Conservation (phyloP, 2,797 vertebrate genomes). For the Halcyon badia region DNA sequence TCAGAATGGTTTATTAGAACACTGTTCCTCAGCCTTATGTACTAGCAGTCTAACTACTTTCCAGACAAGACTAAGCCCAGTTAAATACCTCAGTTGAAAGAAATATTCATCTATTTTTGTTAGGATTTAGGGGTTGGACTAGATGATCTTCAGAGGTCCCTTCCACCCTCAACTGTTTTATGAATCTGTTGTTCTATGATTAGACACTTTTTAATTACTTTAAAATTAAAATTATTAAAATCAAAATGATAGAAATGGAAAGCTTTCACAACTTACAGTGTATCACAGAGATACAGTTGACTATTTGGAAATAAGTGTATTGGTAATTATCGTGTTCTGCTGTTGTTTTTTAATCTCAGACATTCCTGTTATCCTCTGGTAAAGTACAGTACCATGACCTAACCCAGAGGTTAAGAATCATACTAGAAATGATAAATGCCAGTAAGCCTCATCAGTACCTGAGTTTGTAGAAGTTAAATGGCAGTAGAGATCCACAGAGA, state of each 20-base stretch:
- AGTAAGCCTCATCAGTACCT: neutral
- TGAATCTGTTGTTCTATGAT: neutral
- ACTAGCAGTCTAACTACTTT: neutral
- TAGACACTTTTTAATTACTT: neutral
- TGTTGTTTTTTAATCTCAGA: neutral
- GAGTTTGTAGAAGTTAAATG: neutral
- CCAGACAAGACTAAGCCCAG: neutral
- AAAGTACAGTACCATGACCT: neutral
- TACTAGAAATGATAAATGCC: neutral
- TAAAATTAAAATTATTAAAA: neutral
- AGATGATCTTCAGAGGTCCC: neutral
- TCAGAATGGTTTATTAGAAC: neutral
- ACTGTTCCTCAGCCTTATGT: neutral
- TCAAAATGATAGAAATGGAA: neutral
- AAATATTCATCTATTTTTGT: neutral
- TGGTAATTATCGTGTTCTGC: neutral
- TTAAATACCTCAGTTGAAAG: neutral
- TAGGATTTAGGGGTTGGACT: neutral
- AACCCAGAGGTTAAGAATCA: neutral
- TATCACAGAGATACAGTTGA: neutral
- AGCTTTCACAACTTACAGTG: neutral
- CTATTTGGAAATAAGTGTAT: neutral
- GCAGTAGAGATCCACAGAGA: neutral
- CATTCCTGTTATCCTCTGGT: neutral
- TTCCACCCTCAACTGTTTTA: neutral